Conservation (phyloP, 2,113 vertebrate species). For the Dolichallabes microphthalmus region DNA sequence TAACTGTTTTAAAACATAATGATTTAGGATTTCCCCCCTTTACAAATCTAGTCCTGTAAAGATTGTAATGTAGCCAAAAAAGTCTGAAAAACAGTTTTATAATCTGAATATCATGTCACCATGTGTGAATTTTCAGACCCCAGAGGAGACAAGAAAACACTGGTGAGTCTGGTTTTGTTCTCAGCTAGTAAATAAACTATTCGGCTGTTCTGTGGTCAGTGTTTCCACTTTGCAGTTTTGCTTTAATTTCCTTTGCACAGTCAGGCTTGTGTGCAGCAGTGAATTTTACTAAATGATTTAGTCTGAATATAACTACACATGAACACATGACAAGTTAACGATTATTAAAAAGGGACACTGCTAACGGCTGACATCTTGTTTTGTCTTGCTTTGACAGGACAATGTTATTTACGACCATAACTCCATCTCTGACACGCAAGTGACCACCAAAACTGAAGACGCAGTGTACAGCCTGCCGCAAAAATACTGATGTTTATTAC, state of each 20-base stretch:
- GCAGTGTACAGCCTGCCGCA: constrained; percentile 28
- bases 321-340: background rate
- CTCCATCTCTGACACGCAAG: too few species aligned
- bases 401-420: constrained; percentile 27
- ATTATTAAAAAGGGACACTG: background rate
- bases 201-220: background rate
- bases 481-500: constrained; percentile 4
- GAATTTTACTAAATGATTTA: too few species aligned
- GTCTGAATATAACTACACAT: too few species aligned
- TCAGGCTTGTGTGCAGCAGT: too few species aligned
- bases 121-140: background rate
- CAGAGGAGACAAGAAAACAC: background rate
- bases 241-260: background rate
- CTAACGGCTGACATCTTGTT: background rate
- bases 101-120: too few species aligned
- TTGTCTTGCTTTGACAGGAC: constrained; percentile 4
- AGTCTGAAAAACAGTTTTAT: too few species aligned
- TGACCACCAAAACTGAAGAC: background rate
- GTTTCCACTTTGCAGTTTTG: background rate
- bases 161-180: background rate
- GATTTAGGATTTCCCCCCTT: background rate
- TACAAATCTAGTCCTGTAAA: background rate
- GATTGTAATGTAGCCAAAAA: background rate
- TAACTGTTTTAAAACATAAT: too few species aligned
- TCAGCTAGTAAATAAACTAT: background rate